Base-by-base conservation (phyloP, 2,113 vertebrate genomes). In the Falco punctatus region DNA sequence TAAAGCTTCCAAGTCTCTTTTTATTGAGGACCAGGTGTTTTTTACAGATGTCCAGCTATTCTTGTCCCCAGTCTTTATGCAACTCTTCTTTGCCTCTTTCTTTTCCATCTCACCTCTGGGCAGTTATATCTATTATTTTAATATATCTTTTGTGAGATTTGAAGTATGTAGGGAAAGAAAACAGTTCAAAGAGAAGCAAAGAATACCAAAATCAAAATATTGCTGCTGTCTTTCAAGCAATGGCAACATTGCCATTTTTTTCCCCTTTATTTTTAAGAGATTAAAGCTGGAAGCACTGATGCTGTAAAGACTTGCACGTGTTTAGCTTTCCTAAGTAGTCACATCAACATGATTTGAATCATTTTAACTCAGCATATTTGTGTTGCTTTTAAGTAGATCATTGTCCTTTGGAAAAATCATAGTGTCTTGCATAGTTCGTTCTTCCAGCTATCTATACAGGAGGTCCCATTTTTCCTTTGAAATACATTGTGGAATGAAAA, bases 291-390 rank as follows among this genome's bases (percentile, higher is more conserved):
- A 84, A 88, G 48, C 69, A 90, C 18, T 52, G 75, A 81, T 64
- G 65, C 57, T 91, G 52, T 57, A 71, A 91, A 91, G 40, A 13
- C 52, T 83, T 88, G 12, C 1, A 2, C 10, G 28, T 3, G 0
- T 92, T 93, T 86, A 86, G 78, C 52, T 93, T 93, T 67, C 61
- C 52, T 51, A 88, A 94, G 86, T 61, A 95, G 61, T 91, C 64
- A 55, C 16, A 71, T 67, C 66, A 91, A 65, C 46, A 35, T 91
- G 65, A 94, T 61, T 88, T 62, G 64, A 81, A 64, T 84, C 4
- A 4, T 38, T 94, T 88, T 72, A 49, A 57, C 33, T 96, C 52
- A 69, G 18, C 1, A 2, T 84, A 66, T 78, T 90, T 74, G 33
- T 55, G 48, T 81, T 75, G 52, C 35, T 94, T 96, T 91, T 65